Base-by-base conservation (phyloP, 2,888 invertebrate genomes). In the Lysandra coridon region DNA sequence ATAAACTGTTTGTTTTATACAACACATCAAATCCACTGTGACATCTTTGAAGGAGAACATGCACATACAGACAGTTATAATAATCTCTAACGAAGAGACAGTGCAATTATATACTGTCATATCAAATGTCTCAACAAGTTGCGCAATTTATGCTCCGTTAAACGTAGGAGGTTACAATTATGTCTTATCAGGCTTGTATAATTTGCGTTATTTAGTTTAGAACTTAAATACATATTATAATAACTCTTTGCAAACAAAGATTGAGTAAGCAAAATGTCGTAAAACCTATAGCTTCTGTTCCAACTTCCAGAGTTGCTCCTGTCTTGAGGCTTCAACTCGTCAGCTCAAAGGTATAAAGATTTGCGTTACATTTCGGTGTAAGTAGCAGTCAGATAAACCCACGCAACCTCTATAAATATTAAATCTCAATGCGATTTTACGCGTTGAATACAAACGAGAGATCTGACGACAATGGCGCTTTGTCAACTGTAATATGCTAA, bases 341-440 rank as follows among this genome's bases (percentile, higher is more conserved):
- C n/a, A 60, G 7, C 60, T 23, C 60, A n/a, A 62, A 64, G 12
- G 12, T 30, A 30, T 30, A 23, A 30, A 30, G 10, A 30, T 30
- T 30, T 64, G 23, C 30, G 49, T 78, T 80, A 79, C 80, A 44
- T 12, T 30, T 30, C 80, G 79, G 79, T 79, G 79, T 79, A 73
- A 74, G 82, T 37, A 78, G 83, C 82, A 85, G 37, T 40, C 57
- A 17, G 79, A 79, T 74, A 79, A 90, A 90, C 92, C 92, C 90
- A 92, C 92, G 89, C 91, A 89, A 91, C 91, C 92, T 91, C 90
- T 91, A 93, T 92, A 92, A 92, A 92, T 92, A 93, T 91, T 91
- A 89, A 91, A 92, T 92, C 89, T 91, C 91, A 91, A 91, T 92
- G 90, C 85, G 88, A 91, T 92, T 91, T 91, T 91, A 91, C 92